phyloP scores from a whole-genome alignment of 2,888 invertebrate genomes.

The Lepeophtheirus nordmannii region DNA sequence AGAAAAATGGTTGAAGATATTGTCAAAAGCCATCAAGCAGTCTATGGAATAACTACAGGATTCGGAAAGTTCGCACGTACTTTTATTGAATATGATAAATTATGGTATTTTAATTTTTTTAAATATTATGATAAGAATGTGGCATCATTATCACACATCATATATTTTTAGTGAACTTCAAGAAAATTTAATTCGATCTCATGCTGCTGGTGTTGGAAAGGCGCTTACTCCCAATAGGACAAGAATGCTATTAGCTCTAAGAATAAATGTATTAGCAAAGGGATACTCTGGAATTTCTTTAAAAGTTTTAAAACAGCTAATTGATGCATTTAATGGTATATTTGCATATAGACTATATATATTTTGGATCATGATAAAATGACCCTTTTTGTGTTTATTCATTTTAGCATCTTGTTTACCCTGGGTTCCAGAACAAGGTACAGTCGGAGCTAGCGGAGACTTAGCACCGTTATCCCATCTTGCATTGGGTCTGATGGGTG shows the following conservation, averaged over 20 bases:
- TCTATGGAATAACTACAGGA: slow-evolving; percentile 49
- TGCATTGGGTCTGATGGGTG: slow-evolving; percentile 48
- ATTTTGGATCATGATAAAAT: no score
- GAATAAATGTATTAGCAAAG: slow-evolving; percentile 51
- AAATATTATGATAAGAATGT: no score
- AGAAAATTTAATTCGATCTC: slow-evolving; percentile 48
- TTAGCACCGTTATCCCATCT: slow-evolving; percentile 49
- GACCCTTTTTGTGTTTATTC: background rate
- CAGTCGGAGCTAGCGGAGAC: slow-evolving; percentile 52
- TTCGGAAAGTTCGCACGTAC: slow-evolving; percentile 49
- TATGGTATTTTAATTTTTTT: slow-evolving; percentile 37
- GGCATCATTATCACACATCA: no score
- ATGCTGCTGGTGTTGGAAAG: slow-evolving; percentile 48
- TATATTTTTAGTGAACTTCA: slow-evolving; percentile 40
- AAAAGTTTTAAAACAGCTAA: slow-evolving; percentile 41
- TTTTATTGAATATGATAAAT: slow-evolving; percentile 41
- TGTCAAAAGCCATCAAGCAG: slow-evolving; percentile 41
- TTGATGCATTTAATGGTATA: slow-evolving; percentile 48
- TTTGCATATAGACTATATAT: background rate
- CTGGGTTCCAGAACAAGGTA: slow-evolving; percentile 51
- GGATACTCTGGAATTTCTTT: slow-evolving; percentile 49
- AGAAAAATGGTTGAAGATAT: slow-evolving; percentile 44
- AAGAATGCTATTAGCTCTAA: slow-evolving; percentile 46
- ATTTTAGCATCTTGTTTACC: slow-evolving; percentile 45
- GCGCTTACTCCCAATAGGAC: slow-evolving; percentile 44